These are phyloP conservation scores for Drosophila burlai DNA, from an alignment of 1,140 invertebrate species.

Conservation along the genomic window DNA sequence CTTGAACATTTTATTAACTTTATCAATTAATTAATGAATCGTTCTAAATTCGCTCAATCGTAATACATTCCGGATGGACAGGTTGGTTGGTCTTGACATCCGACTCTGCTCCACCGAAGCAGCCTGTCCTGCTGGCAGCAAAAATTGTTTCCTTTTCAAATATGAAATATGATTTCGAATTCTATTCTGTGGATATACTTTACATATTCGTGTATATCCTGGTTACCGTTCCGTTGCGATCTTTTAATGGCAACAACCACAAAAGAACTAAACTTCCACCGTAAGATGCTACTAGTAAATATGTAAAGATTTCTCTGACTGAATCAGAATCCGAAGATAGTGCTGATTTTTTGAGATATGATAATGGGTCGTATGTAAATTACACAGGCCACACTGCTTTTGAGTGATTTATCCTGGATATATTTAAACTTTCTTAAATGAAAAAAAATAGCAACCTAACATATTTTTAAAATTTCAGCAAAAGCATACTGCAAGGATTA, in stretches of 20 bases:
- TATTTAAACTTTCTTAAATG: not conserved
- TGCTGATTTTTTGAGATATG: not conserved
- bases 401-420: not conserved
- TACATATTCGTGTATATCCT: not conserved
- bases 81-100: too few relatives aligned
- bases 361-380: not conserved
- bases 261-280: not conserved
- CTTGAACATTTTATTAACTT: too few relatives aligned
- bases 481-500: not conserved
- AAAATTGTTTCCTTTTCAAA: too few relatives aligned
- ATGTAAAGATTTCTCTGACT: not conserved
- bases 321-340: not conserved
- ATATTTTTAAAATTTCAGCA: not conserved
- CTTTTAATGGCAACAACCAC: not conserved
- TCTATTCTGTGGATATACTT: not conserved
- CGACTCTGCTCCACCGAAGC: too few relatives aligned
- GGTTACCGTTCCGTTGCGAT: not conserved
- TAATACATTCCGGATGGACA: too few relatives aligned
- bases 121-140: too few relatives aligned
- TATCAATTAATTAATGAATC: too few relatives aligned
- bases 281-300: not conserved
- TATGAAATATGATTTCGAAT: too few relatives aligned
- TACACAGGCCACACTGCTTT: not conserved
- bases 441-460: not conserved
- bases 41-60: too few relatives aligned